Base-by-base conservation (phyloP, 2,113 vertebrate genomes). In the Muntiacus muntjak region DNA sequence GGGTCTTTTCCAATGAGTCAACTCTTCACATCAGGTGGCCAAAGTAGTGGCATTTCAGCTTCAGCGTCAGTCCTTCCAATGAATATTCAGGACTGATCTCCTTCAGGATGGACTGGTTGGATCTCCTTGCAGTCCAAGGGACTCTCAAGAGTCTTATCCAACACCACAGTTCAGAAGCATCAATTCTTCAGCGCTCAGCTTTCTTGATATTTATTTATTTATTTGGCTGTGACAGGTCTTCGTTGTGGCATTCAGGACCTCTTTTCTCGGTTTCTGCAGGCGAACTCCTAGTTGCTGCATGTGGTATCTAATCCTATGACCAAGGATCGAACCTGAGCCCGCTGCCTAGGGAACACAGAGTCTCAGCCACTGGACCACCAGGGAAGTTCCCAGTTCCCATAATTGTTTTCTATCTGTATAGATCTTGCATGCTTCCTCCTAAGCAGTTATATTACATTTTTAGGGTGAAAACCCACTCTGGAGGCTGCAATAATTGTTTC, bases 1-100 rank as follows among this genome's bases (percentile, higher is more conserved):
- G 17, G 21, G n/a, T 71, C 64, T 36, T 9, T 71, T 71, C 64
- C 19, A 36, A 0, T 12, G 64, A 36, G 17, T 36, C n/a, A 36
- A 1, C 0, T 71, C 19, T 36, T 71, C 0, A 0, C n/a, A 36
- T 23, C 1, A 36, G 19, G n/a, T 40, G 19, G n/a, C n/a, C n/a
- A 36, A 71, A 40, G 67, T 21, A 71, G 0, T 71, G 9, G n/a
- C 12, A 19, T 36, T 71, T 36, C 67, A 36, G n/a, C n/a, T 40
- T 71, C 67, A 40, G 0, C n/a, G 23, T 40, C 67, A 71, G n/a
- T 23, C n/a, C 67, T 21, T 40, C n/a, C 17, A 40, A 12, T 36
- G n/a, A 36, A 71, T 4, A 71, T 2, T 2, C 9, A 36, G n/a
- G 17, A 71, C 64, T 71, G 64, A 9, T 71, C 9, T 67, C n/a